A percentile compares a stretch with the other conserved stretches of the same genome.
Evolutionary conservation across 2,888 invertebrate species (phyloP).

Genomic region (Boloria selene): DNA sequence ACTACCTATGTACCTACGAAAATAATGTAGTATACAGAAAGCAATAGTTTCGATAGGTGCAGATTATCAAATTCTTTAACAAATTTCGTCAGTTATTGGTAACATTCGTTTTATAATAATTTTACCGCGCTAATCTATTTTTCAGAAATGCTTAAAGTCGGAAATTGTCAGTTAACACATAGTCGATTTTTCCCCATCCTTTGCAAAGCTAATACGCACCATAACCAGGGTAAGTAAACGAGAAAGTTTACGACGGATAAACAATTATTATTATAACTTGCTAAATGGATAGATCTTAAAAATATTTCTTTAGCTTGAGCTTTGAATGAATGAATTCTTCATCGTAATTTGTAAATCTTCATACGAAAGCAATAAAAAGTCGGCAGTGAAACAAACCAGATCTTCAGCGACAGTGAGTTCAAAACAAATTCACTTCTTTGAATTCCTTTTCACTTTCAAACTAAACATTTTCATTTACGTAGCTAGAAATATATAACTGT

Average conservation of each 20-base stretch:
- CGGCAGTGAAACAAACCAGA: slow-evolving; percentile 19
- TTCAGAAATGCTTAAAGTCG: neutral
- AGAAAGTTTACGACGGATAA: slow-evolving; percentile 8
- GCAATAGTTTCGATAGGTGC: neutral
- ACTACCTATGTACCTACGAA: neutral
- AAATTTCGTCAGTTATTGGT: too few relatives aligned
- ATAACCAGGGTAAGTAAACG: neutral
- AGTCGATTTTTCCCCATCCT: neutral
- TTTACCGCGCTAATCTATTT: neutral
- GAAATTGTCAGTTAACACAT: slow-evolving; percentile 9
- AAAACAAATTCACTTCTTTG: slow-evolving; percentile 6
- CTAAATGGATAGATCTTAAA: neutral
- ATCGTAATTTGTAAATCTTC: slow-evolving; percentile 6
- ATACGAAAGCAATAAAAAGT: slow-evolving; percentile 14
- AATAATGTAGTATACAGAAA: neutral
- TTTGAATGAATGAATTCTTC: slow-evolving; percentile 11
- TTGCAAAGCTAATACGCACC: slow-evolving; percentile 10
- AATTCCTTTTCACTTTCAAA: slow-evolving; percentile 1
- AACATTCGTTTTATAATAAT: slow-evolving; percentile 7
- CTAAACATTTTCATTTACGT: slow-evolving; percentile 16
- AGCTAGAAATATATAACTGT: neutral
- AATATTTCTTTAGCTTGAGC: neutral
- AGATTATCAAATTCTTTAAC: neutral
- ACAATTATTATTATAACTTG: slow-evolving; percentile 10
- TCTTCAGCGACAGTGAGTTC: slow-evolving; percentile 8